Evolutionary conservation across 2,797 vertebrate species (phyloP), one percentile per base, ranked within the genome.

Genomic region (Anisognathus igniventris): DNA sequence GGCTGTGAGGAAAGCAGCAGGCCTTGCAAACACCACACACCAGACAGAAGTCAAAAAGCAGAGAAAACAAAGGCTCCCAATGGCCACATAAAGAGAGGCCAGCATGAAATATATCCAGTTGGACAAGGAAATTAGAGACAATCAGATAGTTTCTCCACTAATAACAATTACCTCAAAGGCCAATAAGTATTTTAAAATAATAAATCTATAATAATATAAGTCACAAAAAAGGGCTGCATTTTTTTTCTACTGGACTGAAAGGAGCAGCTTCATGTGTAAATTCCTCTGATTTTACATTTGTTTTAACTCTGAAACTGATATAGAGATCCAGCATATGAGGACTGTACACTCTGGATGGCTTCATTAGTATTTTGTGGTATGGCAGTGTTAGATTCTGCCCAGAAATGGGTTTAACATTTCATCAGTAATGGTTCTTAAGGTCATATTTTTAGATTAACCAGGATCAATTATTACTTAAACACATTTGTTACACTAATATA

Each of bases 201-300:
- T 30, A 76, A 57, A 77, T 21, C 33, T 66, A 17, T 62, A 7
- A 48, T 42, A 31, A 8, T 17, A 3, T 25, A 39, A 48, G 9
- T 67, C 8, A 82, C 0, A 0, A 31, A 73, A 71, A 74, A 76
- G 12, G 8, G 22, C 23, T 31, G 13, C 12, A 0, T 33, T 48
- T 42, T 80, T 48, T 74, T 84, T 35, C 47, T 9, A 28, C 10
- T 61, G 13, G 12, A 7, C 17, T 71, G 16, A 88, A 82, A 78
- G 21, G 5, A 78, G 3, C 6, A 48, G 13, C 10, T 57, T 31
- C 31, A 51, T 42, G 5, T 28, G 17, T 25, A 80, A 81, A 61
- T 48, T 88, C 10, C 30, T 53, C 47, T 40, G 10, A 31, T 17
- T 81, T 68, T 30, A 9, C 25, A 14, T 53, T 57, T 50, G 5